phyloP scores from a whole-genome alignment of 53 echinoderm and acorn worm species.

The Paelopatides confundens region DNA sequence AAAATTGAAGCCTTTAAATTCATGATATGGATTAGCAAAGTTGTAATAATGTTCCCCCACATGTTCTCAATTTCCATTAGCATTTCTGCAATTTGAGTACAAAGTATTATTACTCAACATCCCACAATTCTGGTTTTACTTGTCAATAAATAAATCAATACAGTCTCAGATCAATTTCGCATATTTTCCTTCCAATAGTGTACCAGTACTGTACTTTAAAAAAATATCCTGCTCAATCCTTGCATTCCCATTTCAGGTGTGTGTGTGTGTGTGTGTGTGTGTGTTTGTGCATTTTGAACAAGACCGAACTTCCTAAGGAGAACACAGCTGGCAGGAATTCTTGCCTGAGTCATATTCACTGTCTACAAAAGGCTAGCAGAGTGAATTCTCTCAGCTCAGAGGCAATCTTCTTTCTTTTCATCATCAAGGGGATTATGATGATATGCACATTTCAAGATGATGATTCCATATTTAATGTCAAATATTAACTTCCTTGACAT shows the following conservation, averaged over 20 bases:
- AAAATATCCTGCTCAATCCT: background rate
- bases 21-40: too few species aligned
- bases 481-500: background rate
- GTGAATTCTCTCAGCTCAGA: slow-evolving; percentile 2
- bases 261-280: background rate
- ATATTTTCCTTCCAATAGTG: background rate
- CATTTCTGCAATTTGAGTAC: too few species aligned
- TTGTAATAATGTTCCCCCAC: too few species aligned
- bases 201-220: too few species aligned
- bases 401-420: background rate
- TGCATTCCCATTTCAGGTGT: slow-evolving; percentile 12
- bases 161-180: background rate
- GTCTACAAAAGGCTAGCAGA: background rate
- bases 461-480: slow-evolving; percentile 18
- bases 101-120: too few species aligned
- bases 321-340: background rate
- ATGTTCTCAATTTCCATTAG: too few species aligned
- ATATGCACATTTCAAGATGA: slow-evolving; percentile 22
- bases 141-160: slow-evolving; percentile 20
- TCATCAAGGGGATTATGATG: slow-evolving; percentile 10
- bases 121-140: too few species aligned
- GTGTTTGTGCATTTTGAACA: background rate
- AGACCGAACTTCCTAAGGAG: background rate
- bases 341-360: background rate
- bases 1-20: too few species aligned